Evolutionary conservation across 2,888 invertebrate genomes (phyloP), one percentile per base, ranked within the genome.

Genomic region (Homarus gammarus): DNA sequence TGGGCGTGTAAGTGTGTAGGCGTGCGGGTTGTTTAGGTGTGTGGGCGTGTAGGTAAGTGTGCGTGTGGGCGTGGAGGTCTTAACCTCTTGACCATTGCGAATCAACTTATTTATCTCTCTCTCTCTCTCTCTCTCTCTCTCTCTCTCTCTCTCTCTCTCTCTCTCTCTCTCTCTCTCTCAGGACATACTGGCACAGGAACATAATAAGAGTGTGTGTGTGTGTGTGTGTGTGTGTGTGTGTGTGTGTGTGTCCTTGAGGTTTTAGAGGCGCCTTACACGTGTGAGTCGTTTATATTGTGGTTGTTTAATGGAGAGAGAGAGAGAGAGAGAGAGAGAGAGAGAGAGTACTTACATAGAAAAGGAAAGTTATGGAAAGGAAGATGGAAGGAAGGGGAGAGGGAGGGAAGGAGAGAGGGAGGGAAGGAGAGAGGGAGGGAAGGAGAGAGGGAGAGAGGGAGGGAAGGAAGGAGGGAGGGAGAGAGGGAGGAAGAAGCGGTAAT

Each of bases 351-450:
- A 31, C 33, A 27, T 5, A 31, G 18, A 36, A 36, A 12, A 22
- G 36, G 2, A 2, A 22, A 31, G 31, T 33, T 5, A 3, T 31
- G 1, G 27, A 18, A 22, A 70, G 70, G 31, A 31, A 27, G 70
- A 2, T 3, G 36, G 6, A 70, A 0, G n/a, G 18, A 27, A n/a
- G 31, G 77, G 49, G 77, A 49, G 77, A 49, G 49, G 10, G 77
- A 49, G 77, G 18, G 77, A 77, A 33, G 18, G 49, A 44, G 77
- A 27, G 77, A 49, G 49, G 18, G 49, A 49, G 77, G 18, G 77
- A 49, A 33, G 31, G 49, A 77, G 77, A 77, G 77, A 77, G 44
- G 49, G 77, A 49, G 77, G 33, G 49, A 77, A 49, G 33, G 49
- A 49, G 27, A n/a, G 49, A 77, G n/a, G 49, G 49, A 77, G 49